These are phyloP conservation scores for Drosophila hamatofila DNA, from an alignment of 2,888 invertebrate genomes.

Conservation along the genomic window DNA sequence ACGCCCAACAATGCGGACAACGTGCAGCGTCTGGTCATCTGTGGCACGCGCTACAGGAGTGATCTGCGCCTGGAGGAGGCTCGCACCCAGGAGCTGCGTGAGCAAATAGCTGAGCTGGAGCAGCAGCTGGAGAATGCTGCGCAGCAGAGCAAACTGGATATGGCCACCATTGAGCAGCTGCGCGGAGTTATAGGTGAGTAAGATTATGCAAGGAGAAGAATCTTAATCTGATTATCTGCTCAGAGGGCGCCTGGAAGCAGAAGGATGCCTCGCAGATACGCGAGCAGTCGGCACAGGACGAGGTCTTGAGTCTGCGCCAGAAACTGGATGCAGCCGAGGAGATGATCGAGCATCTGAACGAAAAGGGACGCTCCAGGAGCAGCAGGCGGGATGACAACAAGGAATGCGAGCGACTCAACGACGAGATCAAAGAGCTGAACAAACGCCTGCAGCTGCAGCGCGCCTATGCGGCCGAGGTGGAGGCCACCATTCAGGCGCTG, in stretches of 20 bases:
- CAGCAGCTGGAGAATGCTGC: slow-evolving; percentile 73
- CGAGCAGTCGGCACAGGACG: slow-evolving; percentile 84
- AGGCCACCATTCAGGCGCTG: slow-evolving; percentile 78
- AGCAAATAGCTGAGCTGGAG: slow-evolving; percentile 71
- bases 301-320: slow-evolving; percentile 80
- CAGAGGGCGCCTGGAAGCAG: slow-evolving; percentile 85
- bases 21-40: slow-evolving; percentile 83
- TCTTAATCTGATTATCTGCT: neutral
- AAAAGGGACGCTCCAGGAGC: slow-evolving; percentile 73
- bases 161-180: slow-evolving; percentile 82
- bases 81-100: slow-evolving; percentile 72
- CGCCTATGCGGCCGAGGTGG: slow-evolving; percentile 82
- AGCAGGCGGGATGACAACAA: slow-evolving; percentile 82
- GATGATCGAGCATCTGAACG: slow-evolving; percentile 80
- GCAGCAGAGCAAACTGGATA: slow-evolving; percentile 79
- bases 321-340: slow-evolving; percentile 80
- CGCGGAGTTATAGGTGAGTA: slow-evolving; percentile 82
- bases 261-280: slow-evolving; percentile 84
- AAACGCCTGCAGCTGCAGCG: slow-evolving; percentile 83
- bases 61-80: slow-evolving; percentile 76
- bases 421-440: slow-evolving; percentile 83
- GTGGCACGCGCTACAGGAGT: slow-evolving; percentile 79
- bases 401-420: slow-evolving; percentile 82
- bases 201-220: slow-evolving; percentile 71
- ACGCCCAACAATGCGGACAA: slow-evolving; percentile 84